A percentile compares a stretch with the other conserved stretches of the same genome.
phyloP scores from a whole-genome alignment of 2,888 invertebrate species.

The Helleia helle region DNA sequence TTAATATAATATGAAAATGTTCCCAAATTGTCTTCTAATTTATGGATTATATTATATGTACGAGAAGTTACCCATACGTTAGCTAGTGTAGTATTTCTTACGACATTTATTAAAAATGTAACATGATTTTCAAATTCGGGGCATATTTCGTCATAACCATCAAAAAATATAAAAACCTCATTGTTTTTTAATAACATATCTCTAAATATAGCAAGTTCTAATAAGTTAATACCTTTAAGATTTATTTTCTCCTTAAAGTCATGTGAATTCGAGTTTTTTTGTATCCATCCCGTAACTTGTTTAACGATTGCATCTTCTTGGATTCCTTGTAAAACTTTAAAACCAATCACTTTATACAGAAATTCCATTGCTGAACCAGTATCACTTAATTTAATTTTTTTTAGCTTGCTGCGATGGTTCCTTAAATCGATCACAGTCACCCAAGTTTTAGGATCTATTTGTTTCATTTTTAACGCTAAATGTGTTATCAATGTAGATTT shows the following conservation, averaged over 20 bases:
- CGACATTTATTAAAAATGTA: background rate
- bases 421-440: background rate
- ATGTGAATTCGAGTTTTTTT: background rate
- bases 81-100: background rate
- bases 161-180: slow-evolving; percentile 1
- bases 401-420: background rate
- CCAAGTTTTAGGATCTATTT: background rate
- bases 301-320: background rate
- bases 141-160: slow-evolving; percentile 1
- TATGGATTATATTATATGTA: slow-evolving; percentile 1
- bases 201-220: background rate
- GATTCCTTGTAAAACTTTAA: background rate
- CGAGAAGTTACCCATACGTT: slow-evolving; percentile 1
- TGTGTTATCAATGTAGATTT: slow-evolving; percentile 1
- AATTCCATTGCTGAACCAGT: background rate
- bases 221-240: background rate
- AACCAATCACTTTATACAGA: background rate
- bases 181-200: background rate
- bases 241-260: background rate
- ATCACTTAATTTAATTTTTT: slow-evolving; percentile 1
- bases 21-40: slow-evolving; percentile 2
- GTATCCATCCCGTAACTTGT: background rate
- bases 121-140: background rate
- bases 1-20: background rate
- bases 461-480: background rate